Conservation (phyloP, 2,113 vertebrate genomes). For the Catharus minimus region DNA sequence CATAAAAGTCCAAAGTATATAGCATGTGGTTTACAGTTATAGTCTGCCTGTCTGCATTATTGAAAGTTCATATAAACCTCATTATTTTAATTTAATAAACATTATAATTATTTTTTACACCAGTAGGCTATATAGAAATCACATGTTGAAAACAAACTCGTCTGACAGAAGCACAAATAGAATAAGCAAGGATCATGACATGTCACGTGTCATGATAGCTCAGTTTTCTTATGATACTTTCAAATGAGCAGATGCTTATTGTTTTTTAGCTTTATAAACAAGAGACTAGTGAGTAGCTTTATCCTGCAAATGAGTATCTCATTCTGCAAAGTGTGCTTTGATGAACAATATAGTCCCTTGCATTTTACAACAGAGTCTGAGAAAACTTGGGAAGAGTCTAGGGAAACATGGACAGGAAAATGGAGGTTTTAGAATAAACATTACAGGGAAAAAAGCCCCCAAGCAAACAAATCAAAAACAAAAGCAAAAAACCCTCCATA, state of each 20-base stretch:
- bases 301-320: not conserved
- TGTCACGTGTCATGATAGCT: not conserved
- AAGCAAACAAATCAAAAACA: not conserved
- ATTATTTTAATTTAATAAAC: constrained; percentile 74
- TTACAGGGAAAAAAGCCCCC: not conserved
- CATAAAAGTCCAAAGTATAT: constrained; percentile 78
- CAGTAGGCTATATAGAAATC: constrained; percentile 47
- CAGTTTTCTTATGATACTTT: not conserved
- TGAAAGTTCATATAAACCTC: constrained; percentile 72
- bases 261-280: not conserved
- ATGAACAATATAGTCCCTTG: not conserved
- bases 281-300: not conserved
- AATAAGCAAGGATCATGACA: not conserved
- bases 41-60: constrained; percentile 71
- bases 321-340: not conserved
- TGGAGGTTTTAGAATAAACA: not conserved
- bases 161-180: constrained; percentile 43
- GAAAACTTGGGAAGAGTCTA: not conserved
- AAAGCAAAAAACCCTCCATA: not conserved
- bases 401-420: not conserved
- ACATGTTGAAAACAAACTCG: constrained; percentile 46
- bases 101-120: constrained; percentile 68
- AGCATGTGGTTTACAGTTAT: constrained; percentile 80
- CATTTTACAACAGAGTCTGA: not conserved
- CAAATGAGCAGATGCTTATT: not conserved